Base-by-base conservation (phyloP, 1,140 invertebrate genomes). In the Mizuhopecten yessoensis region DNA sequence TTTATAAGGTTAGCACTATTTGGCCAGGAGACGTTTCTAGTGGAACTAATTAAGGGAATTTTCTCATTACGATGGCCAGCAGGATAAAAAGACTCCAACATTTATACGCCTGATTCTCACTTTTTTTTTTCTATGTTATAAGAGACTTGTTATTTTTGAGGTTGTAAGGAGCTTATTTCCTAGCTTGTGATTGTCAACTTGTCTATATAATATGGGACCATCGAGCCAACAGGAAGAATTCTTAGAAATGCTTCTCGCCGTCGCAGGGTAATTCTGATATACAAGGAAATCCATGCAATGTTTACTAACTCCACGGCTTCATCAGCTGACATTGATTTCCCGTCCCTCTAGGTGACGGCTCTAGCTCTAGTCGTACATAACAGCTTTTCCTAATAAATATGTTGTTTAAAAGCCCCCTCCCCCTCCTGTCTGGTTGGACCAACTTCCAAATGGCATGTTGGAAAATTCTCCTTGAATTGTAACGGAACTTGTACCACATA, bases 111-210 rank as follows among this genome's bases (percentile, higher is more conserved):
- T 9, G n/a, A 75, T 75, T 75, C 57, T 29, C 11, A n/a, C 57
- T 75, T 75, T 75, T 75, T 29, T 49, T 11, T 13, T 13, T 13
- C 36, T 39, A 7, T 39, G 29, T 75, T 5, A 75, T 75, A 75
- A 75, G 57, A 75, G 57, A n/a, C 57, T 75, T 75, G 57, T 75
- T 75, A 75, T 75, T 75, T 75, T 75, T n/a, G 29, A 75, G 5
- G 57, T 75, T 75, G 23, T 75, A 75, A 75, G 57, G 57, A 75
- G 57, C 57, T 75, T 75, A 75, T 29, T 75, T 75, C n/a, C 23
- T 75, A 75, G 57, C 57, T 75, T 75, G 45, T 49, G 20, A 49
- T 49, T 49, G 57, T 75, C 57, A 75, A 75, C 57, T 75, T 75
- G 57, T 75, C 57, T 29, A 7, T 75, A 29, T 75, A 29, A 75